Evolutionary conservation across 1,140 invertebrate species (phyloP).

Genomic region (Tenebrio molitor): DNA sequence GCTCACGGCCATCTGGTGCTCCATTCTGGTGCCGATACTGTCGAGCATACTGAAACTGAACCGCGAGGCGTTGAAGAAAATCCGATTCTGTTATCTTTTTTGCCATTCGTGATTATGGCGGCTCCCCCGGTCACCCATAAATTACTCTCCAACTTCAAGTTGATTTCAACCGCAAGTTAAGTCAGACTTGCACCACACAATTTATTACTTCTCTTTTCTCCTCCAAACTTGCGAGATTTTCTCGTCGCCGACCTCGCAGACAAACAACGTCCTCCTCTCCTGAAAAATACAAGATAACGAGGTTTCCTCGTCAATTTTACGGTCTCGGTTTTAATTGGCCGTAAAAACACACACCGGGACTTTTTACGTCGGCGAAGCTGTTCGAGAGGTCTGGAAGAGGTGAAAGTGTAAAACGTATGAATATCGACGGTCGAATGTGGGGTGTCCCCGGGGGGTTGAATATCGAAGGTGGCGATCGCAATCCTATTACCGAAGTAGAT

Average conservation of each 20-base stretch:
- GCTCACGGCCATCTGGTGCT: conserved; percentile 51
- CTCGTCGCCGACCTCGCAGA: conserved; percentile 6
- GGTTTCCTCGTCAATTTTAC: conserved; percentile 17
- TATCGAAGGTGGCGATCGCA: conserved; percentile 64
- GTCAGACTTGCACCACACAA: conserved; percentile 33
- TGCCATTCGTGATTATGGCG: conserved; percentile 64
- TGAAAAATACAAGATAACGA: conserved; percentile 32
- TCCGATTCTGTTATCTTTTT: conserved; percentile 66
- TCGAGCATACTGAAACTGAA: conserved; percentile 62
- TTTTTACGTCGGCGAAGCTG: conserved; percentile 1
- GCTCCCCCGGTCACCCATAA: conserved; percentile 59
- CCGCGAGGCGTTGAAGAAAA: conserved; percentile 61
- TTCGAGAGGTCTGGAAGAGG: not conserved
- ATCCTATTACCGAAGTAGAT: conserved; percentile 63
- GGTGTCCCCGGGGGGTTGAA: conserved; percentile 20
- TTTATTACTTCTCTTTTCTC: conserved; percentile 39
- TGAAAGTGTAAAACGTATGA: conserved; percentile 12
- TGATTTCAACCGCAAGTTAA: conserved; percentile 60
- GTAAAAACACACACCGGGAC: not conserved
- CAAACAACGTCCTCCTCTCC: conserved; percentile 25
- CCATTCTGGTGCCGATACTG: conserved; percentile 44
- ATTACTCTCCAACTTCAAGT: conserved; percentile 59
- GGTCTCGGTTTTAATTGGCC: conserved; percentile 13
- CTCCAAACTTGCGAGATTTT: conserved; percentile 21
- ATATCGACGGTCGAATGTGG: conserved; percentile 5